Percentiles rank a stretch among this genome's conserved stretches.
Evolutionary conservation across 2,888 invertebrate species (phyloP).

Genomic region (Leptinotarsa juncta): DNA sequence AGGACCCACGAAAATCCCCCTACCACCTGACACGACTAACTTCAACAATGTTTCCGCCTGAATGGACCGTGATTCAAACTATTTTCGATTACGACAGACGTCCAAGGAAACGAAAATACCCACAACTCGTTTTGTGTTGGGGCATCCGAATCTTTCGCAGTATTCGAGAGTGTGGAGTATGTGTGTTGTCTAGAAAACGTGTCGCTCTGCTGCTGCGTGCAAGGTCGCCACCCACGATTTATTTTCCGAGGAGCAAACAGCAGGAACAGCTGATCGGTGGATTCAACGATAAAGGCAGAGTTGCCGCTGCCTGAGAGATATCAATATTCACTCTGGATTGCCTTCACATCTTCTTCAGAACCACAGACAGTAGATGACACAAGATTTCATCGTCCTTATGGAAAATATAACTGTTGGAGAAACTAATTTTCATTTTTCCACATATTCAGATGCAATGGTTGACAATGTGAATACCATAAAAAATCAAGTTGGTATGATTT

Average conservation of each 20-base stretch:
- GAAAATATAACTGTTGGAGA: too few species aligned
- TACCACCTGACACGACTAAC: not conserved
- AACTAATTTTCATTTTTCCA: too few species aligned
- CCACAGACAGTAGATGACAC: too few species aligned
- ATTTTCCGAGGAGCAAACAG: conserved; percentile 42
- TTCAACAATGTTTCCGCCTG: not conserved
- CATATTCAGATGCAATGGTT: too few species aligned
- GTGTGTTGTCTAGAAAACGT: conserved; percentile 18
- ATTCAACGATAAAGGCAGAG: conserved; percentile 23
- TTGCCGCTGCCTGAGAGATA: conserved; percentile 17
- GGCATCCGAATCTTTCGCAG: conserved; percentile 22
- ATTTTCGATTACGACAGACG: conserved; percentile 5
- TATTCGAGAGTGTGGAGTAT: conserved; percentile 21
- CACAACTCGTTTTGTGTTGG: conserved; percentile 25
- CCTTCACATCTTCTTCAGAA: too few species aligned
- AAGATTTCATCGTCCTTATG: too few species aligned
- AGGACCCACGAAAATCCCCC: too few species aligned
- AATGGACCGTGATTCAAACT: conserved; percentile 12
- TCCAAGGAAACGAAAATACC: conserved; percentile 11
- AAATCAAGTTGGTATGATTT: too few species aligned
- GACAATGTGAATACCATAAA: too few species aligned
- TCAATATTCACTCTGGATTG: too few species aligned
- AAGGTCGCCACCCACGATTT: conserved; percentile 54
- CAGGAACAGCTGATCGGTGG: conserved; percentile 34
- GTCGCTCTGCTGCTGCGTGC: conserved; percentile 35